Base-by-base conservation (phyloP, 2,113 vertebrate genomes). In the Nothoprocta perdicaria region DNA sequence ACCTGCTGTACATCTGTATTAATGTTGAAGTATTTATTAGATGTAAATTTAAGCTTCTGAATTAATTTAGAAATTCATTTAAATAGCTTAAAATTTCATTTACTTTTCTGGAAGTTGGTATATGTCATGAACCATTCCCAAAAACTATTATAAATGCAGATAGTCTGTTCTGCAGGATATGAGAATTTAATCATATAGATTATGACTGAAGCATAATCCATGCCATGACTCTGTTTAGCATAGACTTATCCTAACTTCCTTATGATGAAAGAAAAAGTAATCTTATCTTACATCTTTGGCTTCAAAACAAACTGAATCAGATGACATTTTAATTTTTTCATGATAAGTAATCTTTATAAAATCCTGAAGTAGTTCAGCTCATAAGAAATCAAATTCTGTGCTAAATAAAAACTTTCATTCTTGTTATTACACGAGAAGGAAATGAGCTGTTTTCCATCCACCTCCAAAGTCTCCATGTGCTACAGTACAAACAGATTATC, bases 281-380 rank as follows among this genome's bases (percentile, higher is more conserved):
- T 88, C 23, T 19, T 78, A 52, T 45, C 84, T 94, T 90, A 77
- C 57, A 65, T 67, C 27, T 9, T 1, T 41, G 83, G 38, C 50
- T 90, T 91, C 60, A 91, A 87, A 93, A 74, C 17, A 79, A 86
- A 92, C 24, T 86, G 40, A 79, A 90, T 26, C 53, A 71, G 26
- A 14, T 76, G 41, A 73, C 27, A 61, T 17, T 79, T 78, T 11
- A 50, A 16, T 69, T 85, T 77, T 77, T 80, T 67, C 35, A 61
- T 52, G 12, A 43, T 35, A 41, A 43, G 22, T 33, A 40, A 88
- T 88, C 17, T 73, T 79, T 76, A 55, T 33, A 40, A 79, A 62
- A 92, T 77, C 33, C 78, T 80, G 21, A 66, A 1, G 1, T 43
- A 69, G 83, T 22, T 46, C 58, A 5, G 27, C 13, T 55, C 41